These are phyloP conservation scores for Muscidifurax raptorellus DNA, from an alignment of 1,140 invertebrate genomes.

Conservation along the genomic window DNA sequence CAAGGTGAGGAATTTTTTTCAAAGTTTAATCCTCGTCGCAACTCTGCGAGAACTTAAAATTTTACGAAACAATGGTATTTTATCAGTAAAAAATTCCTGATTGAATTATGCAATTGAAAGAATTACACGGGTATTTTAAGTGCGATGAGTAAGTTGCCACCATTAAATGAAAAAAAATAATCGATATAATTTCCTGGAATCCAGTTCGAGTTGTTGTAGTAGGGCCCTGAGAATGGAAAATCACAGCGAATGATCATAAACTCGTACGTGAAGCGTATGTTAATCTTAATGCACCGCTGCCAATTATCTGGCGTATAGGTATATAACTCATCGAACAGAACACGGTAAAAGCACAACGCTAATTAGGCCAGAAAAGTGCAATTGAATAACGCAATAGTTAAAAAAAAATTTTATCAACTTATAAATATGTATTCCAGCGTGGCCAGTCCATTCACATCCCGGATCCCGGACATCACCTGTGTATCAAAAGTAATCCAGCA, in stretches of 20 bases:
- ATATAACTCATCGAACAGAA: too few relatives aligned
- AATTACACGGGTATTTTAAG: neutral
- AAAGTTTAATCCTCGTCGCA: neutral
- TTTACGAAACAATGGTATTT: neutral
- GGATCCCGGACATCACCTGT: conserved; percentile 90
- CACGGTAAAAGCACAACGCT: too few relatives aligned
- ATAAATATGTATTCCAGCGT: conserved; percentile 78
- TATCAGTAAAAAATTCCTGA: neutral
- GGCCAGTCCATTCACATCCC: conserved; percentile 97
- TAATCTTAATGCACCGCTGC: too few relatives aligned
- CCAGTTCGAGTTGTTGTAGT: neutral
- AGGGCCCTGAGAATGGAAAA: neutral
- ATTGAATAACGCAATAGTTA: too few relatives aligned
- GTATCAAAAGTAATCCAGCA: conserved; percentile 92
- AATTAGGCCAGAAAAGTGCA: too few relatives aligned
- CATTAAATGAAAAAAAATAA: neutral
- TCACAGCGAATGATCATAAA: neutral
- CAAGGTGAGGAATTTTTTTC: conserved; percentile 75
- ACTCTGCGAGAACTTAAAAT: neutral
- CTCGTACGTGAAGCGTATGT: neutral
- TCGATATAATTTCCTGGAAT: too few relatives aligned
- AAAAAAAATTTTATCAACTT: neutral
- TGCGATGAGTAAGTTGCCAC: neutral
- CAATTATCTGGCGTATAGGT: too few relatives aligned
- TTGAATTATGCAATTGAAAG: neutral